Conservation (phyloP, 1,140 invertebrate species). For the Tetraneura akinire region DNA sequence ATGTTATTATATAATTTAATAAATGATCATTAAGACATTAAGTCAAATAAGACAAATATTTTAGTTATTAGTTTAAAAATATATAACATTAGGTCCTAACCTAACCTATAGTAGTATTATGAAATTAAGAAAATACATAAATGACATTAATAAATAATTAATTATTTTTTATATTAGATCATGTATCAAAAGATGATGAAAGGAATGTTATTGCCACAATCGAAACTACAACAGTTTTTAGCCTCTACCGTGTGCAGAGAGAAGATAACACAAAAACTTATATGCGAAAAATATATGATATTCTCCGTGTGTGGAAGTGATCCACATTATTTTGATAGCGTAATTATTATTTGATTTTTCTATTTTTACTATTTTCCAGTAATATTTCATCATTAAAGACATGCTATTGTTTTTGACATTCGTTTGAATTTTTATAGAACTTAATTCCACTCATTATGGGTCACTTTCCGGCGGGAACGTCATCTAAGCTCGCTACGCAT, state of each 20-base stretch:
- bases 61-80: no score
- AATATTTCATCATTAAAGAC: neutral
- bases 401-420: neutral
- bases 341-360: neutral
- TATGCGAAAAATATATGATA: slow-evolving; percentile 29
- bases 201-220: slow-evolving; percentile 26
- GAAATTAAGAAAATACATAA: no score
- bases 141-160: no score
- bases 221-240: neutral
- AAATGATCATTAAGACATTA: no score
- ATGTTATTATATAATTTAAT: no score
- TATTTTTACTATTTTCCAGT: neutral
- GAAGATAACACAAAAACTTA: neutral
- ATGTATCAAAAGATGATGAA: slow-evolving; percentile 4
- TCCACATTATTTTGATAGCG: neutral
- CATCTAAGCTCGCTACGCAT: slow-evolving; percentile 75
- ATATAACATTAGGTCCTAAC: no score
- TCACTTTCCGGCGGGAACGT: slow-evolving; percentile 82
- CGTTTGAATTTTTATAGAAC: slow-evolving; percentile 61
- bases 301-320: slow-evolving; percentile 39
- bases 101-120: no score
- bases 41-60: no score
- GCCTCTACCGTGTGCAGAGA: slow-evolving; percentile 2
- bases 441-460: slow-evolving; percentile 73
- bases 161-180: neutral